Percentiles rank a stretch among this genome's conserved stretches.
Evolutionary conservation across 2,797 vertebrate species (phyloP).

Genomic region (Caiman crocodilus): DNA sequence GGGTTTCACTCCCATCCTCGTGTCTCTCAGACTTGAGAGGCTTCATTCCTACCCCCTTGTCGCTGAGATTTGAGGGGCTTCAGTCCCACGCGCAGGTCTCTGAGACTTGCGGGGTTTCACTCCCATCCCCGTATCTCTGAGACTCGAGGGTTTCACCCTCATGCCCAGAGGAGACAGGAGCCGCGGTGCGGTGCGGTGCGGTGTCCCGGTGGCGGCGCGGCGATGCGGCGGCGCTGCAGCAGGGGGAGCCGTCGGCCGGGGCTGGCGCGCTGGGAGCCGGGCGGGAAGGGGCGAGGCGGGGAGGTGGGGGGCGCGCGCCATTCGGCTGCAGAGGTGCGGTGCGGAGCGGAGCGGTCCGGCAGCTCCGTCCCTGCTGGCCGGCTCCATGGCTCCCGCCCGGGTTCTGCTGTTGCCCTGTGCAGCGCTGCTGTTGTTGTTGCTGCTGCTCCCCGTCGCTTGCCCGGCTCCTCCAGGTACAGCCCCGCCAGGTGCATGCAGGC

Average conservation of each 20-base stretch:
- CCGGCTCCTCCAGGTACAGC: conserved; percentile 67
- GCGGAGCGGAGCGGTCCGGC: neutral
- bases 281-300: neutral
- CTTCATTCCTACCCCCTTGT: no score
- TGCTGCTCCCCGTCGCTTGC: conserved; percentile 14
- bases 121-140: no score
- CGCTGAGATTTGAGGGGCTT: no score
- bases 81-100: no score
- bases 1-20: no score
- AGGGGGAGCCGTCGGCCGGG: neutral
- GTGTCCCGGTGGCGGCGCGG: neutral
- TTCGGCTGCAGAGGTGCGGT: neutral
- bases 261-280: neutral
- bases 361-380: neutral
- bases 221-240: neutral
- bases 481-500: neutral
- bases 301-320: neutral
- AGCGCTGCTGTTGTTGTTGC: conserved; percentile 64
- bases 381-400: conserved; percentile 66
- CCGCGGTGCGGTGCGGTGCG: neutral
- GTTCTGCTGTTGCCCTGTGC: conserved; percentile 54
- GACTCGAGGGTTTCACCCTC: no score
- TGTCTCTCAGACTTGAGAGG: no score
- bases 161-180: no score
- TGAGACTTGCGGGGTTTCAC: no score